phyloP scores from a whole-genome alignment of 2,113 vertebrate genomes.

The Eclectus roratus region DNA sequence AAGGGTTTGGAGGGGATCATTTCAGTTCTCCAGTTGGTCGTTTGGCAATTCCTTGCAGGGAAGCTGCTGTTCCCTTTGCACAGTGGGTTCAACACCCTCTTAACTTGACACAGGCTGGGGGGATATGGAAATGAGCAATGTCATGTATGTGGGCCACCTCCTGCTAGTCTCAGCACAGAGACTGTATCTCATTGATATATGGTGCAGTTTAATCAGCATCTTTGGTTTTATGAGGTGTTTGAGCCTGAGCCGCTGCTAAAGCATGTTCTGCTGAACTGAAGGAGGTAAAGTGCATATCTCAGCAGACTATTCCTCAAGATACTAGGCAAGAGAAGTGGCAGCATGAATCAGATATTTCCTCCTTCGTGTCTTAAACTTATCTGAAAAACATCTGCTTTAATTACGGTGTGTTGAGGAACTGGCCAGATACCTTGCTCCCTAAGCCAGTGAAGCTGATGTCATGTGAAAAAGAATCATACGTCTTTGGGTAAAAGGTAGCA shows the following conservation, averaged over 20 bases:
- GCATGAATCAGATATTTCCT: background rate
- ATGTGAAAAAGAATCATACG: background rate
- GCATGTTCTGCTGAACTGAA: background rate
- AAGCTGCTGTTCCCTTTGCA: background rate
- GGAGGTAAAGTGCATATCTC: background rate
- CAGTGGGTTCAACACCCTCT: background rate
- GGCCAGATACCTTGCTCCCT: background rate
- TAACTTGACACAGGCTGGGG: background rate
- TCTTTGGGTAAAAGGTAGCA: background rate
- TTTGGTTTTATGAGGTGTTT: background rate
- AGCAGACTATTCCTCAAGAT: background rate
- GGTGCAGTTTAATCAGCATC: background rate
- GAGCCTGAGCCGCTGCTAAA: background rate
- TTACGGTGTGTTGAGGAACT: background rate
- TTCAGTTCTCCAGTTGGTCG: background rate
- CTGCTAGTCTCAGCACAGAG: background rate
- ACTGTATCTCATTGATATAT: background rate
- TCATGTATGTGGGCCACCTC: background rate
- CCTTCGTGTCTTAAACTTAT: background rate
- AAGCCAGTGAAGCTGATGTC: background rate
- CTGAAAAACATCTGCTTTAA: fast-evolving
- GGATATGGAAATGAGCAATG: background rate
- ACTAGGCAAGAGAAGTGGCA: background rate
- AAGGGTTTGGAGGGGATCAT: background rate
- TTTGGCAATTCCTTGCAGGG: fast-evolving